Base-by-base conservation (phyloP, 2,888 invertebrate species). In the Eretmocerus hayati region DNA sequence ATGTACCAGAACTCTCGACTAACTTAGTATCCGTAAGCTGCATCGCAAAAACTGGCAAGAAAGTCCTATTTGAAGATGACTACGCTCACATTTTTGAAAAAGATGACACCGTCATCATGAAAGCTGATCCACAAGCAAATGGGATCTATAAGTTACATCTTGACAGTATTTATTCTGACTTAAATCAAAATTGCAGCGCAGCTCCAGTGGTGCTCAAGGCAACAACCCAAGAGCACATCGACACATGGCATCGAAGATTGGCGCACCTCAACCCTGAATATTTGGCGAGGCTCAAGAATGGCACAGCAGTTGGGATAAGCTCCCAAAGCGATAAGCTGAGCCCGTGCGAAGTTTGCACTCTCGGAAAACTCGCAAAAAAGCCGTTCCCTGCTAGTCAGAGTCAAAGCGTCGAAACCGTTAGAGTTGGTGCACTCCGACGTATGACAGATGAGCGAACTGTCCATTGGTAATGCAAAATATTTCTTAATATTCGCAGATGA, bases 191-290 rank as follows among this genome's bases (percentile, higher is more conserved):
- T 26, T 6, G 26, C 26, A 26, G 26, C 11, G 26, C 6, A 11
- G 26, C 6, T 9, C 11, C 26, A 26, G 11, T 9, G 6, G 26
- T 26, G 15, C 9, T 15, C 22, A 5, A 21, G 26, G 21, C 15
- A 9, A n/a, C 15, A 21, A 5, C 5, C 6, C 8, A 9, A 6
- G 13, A 5, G 18, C 9, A n/a, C 5, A 39, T 39, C 5, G 22
- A 26, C 8, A 2, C 22, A 3, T 39, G 39, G 39, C 39, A 39
- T 21, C 20, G 39, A 39, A 39, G 39, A 39, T n/a, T 39, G 6
- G 39, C 21, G 6, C 39, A 39, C 22, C 26, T 39, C 4, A 39
- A 39, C n/a, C 22, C 23, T 4, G 21, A 5, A 15, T 21, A 21
- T 15, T 8, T 39, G 39, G 22, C 9, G 13, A 6, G 22, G 15